These are phyloP conservation scores for Schizaphis graminum DNA, from an alignment of 2,888 invertebrate species.

Conservation along the genomic window DNA sequence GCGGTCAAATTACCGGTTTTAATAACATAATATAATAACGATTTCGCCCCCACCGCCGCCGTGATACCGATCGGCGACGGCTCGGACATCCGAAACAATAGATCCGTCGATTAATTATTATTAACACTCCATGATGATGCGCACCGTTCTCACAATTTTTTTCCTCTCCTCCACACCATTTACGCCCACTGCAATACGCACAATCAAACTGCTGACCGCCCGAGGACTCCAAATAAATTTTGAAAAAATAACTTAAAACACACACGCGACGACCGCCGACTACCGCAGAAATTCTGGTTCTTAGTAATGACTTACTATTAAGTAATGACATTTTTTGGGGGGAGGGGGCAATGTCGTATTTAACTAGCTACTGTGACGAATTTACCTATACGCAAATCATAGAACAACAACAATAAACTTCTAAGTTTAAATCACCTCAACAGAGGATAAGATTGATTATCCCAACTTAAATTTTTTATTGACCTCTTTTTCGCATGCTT, in stretches of 20 bases:
- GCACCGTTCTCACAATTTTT: conserved; percentile 47
- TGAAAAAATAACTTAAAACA: not conserved
- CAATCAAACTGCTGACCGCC: not conserved
- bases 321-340: not conserved
- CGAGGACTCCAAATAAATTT: not conserved
- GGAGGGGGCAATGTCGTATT: not conserved
- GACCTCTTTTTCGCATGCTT: not conserved
- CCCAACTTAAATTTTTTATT: not conserved
- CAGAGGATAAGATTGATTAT: not conserved
- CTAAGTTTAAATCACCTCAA: not conserved
- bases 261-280: not conserved
- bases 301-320: not conserved
- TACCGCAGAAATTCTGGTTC: not conserved
- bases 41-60: not conserved
- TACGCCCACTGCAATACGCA: not conserved
- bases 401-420: not conserved
- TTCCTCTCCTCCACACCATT: not conserved
- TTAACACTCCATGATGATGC: not conserved
- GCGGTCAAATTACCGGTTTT: conserved; percentile 62
- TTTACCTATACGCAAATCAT: not conserved
- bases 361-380: not conserved
- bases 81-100: conserved; percentile 41
- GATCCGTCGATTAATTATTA: conserved; percentile 29
- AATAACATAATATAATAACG: conserved; percentile 58
- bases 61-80: conserved; percentile 28